These are phyloP conservation scores for Polypedilum vanderplanki DNA, from an alignment of 1,140 invertebrate genomes.

Conservation along the genomic window DNA sequence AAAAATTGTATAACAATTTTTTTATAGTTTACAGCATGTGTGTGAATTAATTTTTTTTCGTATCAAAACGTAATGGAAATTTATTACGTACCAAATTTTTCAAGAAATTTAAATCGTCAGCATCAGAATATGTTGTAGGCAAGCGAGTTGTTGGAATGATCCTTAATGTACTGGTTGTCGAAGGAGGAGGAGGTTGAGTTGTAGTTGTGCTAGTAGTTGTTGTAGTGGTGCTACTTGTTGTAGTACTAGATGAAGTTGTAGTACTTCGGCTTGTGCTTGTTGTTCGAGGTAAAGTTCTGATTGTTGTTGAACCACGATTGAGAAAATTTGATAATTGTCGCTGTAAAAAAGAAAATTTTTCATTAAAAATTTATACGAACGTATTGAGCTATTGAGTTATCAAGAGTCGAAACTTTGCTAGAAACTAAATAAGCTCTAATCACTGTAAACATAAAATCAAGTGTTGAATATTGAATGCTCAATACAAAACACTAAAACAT, in stretches of 20 bases:
- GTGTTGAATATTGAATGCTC: too few species aligned
- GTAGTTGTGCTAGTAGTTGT: slow-evolving; percentile 33
- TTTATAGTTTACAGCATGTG: background rate
- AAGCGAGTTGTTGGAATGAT: slow-evolving; percentile 36
- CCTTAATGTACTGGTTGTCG: slow-evolving; percentile 34
- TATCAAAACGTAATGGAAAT: background rate
- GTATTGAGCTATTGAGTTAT: too few species aligned
- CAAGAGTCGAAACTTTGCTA: too few species aligned
- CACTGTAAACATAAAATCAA: too few species aligned
- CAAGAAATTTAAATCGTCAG: slow-evolving; percentile 48
- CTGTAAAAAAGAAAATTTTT: background rate
- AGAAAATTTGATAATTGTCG: background rate
- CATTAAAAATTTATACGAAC: too few species aligned
- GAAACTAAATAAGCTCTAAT: too few species aligned
- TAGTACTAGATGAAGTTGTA: slow-evolving; percentile 32
- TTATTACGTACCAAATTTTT: slow-evolving; percentile 44
- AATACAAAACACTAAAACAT: too few species aligned
- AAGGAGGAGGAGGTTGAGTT: slow-evolving; percentile 31
- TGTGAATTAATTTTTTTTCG: background rate
- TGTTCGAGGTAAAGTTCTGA: background rate
- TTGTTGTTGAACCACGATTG: background rate
- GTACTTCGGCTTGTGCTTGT: background rate
- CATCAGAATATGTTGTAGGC: slow-evolving; percentile 45
- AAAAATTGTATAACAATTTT: background rate
- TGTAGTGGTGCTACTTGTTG: slow-evolving; percentile 32